A percentile compares a stretch with the other conserved stretches of the same genome.
phyloP scores from a whole-genome alignment of 2,888 invertebrate genomes.

The Amorpha juglandis region DNA sequence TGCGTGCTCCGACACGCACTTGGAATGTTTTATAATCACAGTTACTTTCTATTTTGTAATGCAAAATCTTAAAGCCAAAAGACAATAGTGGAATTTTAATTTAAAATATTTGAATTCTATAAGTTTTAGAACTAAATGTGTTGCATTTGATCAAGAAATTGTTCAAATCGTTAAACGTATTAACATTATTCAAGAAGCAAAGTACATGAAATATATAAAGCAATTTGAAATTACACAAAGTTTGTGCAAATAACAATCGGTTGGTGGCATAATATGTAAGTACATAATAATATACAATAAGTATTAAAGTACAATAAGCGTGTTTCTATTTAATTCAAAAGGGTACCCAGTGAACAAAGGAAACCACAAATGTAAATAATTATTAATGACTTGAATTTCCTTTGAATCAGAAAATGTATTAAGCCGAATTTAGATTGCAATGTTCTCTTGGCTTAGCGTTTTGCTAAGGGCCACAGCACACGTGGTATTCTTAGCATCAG shows the following conservation, averaged over 20 bases:
- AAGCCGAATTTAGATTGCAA: neutral
- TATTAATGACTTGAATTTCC: slow-evolving; percentile 38
- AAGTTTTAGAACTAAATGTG: neutral
- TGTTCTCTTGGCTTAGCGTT: slow-evolving; percentile 10
- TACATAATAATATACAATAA: neutral
- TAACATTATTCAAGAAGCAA: neutral
- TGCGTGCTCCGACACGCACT: no score
- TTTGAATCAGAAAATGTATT: slow-evolving; percentile 35
- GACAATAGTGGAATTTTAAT: neutral
- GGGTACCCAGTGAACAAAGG: slow-evolving; percentile 8
- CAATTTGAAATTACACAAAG: neutral
- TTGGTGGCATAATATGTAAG: neutral
- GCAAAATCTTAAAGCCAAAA: neutral
- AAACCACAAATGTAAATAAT: slow-evolving; percentile 32
- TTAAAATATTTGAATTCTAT: neutral
- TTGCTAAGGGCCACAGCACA: neutral
- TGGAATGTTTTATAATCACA: slow-evolving; percentile 1
- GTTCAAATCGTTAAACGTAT: neutral
- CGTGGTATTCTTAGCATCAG: no score
- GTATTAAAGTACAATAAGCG: slow-evolving; percentile 14
- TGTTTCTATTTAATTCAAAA: slow-evolving; percentile 27
- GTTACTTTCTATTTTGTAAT: neutral
- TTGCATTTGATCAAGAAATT: neutral
- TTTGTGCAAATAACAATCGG: neutral
- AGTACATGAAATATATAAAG: neutral